Evolutionary conservation across 2,888 invertebrate species (phyloP).

Genomic region (Melanargia galathea): DNA sequence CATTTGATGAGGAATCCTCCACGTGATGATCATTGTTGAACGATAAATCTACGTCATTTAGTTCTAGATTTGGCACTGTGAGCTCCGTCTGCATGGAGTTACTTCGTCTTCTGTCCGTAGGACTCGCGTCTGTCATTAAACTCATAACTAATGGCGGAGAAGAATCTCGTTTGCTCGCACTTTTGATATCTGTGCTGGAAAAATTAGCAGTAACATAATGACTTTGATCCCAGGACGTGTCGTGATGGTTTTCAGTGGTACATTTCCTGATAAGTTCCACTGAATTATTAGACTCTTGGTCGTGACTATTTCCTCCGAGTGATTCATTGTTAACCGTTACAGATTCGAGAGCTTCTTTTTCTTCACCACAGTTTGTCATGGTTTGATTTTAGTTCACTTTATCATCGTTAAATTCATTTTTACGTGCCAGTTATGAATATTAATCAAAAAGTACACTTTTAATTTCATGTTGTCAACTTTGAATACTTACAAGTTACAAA

Average conservation of each 20-base stretch:
- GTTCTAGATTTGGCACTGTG: slow-evolving; percentile 48
- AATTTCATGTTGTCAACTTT: neutral
- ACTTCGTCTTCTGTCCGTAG: slow-evolving; percentile 47
- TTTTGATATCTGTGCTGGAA: slow-evolving; percentile 51
- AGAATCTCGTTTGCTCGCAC: slow-evolving; percentile 48
- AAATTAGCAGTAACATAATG: slow-evolving; percentile 43
- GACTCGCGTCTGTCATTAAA: slow-evolving; percentile 58
- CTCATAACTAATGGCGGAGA: slow-evolving; percentile 66
- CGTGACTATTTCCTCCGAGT: slow-evolving; percentile 30
- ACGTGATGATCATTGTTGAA: slow-evolving; percentile 59
- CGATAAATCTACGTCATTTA: slow-evolving; percentile 60
- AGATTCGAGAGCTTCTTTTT: slow-evolving; percentile 42
- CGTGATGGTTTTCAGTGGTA: slow-evolving; percentile 49
- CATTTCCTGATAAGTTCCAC: slow-evolving; percentile 69
- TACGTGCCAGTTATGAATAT: slow-evolving; percentile 8
- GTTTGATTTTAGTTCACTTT: slow-evolving; percentile 12
- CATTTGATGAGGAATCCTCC: slow-evolving; percentile 54
- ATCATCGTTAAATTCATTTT: slow-evolving; percentile 3
- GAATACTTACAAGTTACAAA: no score
- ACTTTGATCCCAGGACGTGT: slow-evolving; percentile 67
- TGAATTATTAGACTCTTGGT: slow-evolving; percentile 48
- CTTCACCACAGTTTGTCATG: slow-evolving; percentile 38
- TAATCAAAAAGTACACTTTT: neutral
- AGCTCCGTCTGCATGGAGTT: slow-evolving; percentile 65
- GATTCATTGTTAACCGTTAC: slow-evolving; percentile 46